Percentiles rank a stretch among this genome's conserved stretches.
These are phyloP conservation scores for Myotis vivesi DNA, from an alignment of 2,797 vertebrate species.

Conservation along the genomic window DNA sequence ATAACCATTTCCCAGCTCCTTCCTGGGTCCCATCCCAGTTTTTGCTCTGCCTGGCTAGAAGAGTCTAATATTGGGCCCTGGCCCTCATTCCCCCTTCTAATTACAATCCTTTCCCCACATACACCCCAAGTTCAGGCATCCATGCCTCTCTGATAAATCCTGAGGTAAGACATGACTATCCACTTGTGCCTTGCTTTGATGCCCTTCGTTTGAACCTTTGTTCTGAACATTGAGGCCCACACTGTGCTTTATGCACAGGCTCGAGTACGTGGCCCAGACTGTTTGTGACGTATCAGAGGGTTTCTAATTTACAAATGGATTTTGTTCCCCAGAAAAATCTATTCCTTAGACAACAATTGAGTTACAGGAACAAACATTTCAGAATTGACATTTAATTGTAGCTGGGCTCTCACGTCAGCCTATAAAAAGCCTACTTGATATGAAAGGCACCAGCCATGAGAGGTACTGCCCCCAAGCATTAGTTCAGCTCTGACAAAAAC, in stretches of 20 bases:
- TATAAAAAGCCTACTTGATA: background rate
- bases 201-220: background rate
- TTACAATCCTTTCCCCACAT: background rate
- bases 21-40: background rate
- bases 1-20: background rate
- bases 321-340: background rate
- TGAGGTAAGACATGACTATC: background rate
- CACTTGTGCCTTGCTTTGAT: background rate
- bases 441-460: background rate
- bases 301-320: background rate
- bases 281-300: background rate
- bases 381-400: background rate
- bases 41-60: background rate
- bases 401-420: background rate
- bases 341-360: constrained; percentile 13
- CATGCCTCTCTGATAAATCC: background rate
- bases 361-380: background rate
- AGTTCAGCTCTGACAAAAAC: background rate
- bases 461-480: background rate
- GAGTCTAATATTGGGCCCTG: background rate
- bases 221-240: background rate
- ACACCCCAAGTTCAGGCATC: background rate
- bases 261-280: background rate
- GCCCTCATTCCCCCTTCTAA: background rate
- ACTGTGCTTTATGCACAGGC: background rate